These are phyloP conservation scores for Prochilodus magdalenae DNA, from an alignment of 2,113 vertebrate genomes.

Conservation along the genomic window DNA sequence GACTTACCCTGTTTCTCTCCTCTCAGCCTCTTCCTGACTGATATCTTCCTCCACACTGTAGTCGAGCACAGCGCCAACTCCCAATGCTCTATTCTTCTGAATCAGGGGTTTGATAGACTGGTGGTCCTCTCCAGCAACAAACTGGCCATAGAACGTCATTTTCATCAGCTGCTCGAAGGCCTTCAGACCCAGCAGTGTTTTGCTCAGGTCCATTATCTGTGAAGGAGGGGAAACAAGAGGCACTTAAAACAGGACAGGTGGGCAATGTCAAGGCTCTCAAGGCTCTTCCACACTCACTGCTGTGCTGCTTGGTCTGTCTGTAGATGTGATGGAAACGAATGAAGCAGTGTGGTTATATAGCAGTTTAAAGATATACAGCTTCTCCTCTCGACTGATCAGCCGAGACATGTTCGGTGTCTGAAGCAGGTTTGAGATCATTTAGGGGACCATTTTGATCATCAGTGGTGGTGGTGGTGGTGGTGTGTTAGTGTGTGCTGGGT, in stretches of 20 bases:
- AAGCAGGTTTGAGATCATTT: too few species aligned
- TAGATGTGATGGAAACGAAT: too few species aligned
- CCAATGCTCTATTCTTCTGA: conserved; percentile 82
- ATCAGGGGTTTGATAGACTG: conserved; percentile 85
- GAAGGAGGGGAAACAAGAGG: neutral
- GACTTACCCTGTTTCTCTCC: conserved; percentile 78
- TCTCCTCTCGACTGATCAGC: too few species aligned
- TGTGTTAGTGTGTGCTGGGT: too few species aligned
- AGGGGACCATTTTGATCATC: too few species aligned
- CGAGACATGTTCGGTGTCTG: too few species aligned
- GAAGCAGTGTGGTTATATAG: too few species aligned
- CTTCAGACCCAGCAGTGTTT: conserved; percentile 79
- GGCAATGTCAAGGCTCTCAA: too few species aligned
- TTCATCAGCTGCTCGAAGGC: conserved; percentile 88
- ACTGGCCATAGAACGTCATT: conserved; percentile 94
- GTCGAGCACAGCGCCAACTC: conserved; percentile 89
- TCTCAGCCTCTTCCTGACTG: conserved; percentile 70
- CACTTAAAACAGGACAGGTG: neutral
- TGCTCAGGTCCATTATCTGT: conserved; percentile 80
- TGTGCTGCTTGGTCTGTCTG: too few species aligned
- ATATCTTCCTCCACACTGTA: conserved; percentile 91
- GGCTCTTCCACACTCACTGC: neutral
- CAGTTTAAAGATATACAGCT: too few species aligned
- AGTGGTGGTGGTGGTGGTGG: too few species aligned
- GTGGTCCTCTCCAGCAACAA: conserved; percentile 92